Evolutionary conservation across 2,797 vertebrate genomes (phyloP).

Genomic region (Hydrophis major): DNA sequence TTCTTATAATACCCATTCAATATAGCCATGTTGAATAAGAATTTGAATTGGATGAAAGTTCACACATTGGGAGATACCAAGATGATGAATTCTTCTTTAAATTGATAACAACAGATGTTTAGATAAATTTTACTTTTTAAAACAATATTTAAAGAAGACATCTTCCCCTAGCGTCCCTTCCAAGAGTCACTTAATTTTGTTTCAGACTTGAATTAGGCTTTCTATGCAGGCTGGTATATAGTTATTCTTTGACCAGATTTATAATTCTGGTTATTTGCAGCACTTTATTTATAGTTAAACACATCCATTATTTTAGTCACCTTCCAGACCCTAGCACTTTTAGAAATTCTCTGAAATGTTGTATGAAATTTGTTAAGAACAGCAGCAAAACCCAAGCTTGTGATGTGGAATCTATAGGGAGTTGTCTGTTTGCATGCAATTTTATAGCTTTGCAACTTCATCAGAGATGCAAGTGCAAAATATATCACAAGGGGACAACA

Average conservation of each 20-base stretch:
- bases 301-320: background rate
- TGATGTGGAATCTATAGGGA: conserved; percentile 30
- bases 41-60: background rate
- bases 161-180: background rate
- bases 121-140: background rate
- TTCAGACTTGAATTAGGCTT: background rate
- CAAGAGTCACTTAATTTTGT: background rate
- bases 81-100: background rate
- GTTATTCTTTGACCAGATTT: background rate
- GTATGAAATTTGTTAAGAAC: conserved; percentile 14
- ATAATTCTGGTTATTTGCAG: conserved; percentile 2
- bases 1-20: background rate
- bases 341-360: conserved; percentile 5
- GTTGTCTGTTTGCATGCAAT: conserved; percentile 37
- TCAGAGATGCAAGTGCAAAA: conserved; percentile 40
- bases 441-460: conserved; percentile 37
- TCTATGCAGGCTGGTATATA: background rate
- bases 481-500: conserved; percentile 28
- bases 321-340: conserved; percentile 3
- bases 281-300: background rate
- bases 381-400: conserved; percentile 15
- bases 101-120: background rate
- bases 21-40: background rate
- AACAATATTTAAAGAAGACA: background rate
- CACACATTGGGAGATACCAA: background rate